Percentiles rank a stretch among this genome's conserved stretches.
phyloP scores from a whole-genome alignment of 2,113 vertebrate species.

The Pluvialis apricaria region DNA sequence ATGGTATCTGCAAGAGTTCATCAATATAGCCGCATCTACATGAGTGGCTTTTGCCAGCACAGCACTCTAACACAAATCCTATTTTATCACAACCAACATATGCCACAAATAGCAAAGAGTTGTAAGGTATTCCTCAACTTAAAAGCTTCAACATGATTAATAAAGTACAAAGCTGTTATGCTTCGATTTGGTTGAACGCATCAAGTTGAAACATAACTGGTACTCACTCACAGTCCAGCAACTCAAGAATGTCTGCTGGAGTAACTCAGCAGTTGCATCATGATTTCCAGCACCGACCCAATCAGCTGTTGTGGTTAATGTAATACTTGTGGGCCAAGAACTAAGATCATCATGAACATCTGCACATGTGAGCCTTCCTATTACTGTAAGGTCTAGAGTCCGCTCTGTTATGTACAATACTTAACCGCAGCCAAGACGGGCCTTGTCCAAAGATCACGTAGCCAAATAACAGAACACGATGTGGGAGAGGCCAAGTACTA shows the following conservation, averaged over 20 bases:
- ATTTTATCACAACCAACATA: neutral
- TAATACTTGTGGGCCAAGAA: neutral
- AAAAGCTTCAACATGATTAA: neutral
- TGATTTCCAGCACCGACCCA: neutral
- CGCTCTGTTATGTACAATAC: neutral
- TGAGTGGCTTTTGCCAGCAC: neutral
- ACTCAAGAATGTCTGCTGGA: neutral
- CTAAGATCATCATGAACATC: neutral
- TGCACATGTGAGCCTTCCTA: neutral
- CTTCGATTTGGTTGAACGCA: fast-evolving
- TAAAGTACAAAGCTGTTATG: neutral
- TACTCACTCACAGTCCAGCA: neutral
- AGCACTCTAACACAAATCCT: neutral
- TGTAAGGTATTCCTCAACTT: neutral
- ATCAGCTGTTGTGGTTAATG: neutral
- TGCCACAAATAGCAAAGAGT: neutral
- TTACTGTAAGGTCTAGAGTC: neutral
- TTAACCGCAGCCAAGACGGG: neutral
- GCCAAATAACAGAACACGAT: neutral
- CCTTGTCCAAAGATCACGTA: neutral
- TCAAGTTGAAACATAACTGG: neutral
- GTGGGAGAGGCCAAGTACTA: neutral
- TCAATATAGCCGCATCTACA: neutral
- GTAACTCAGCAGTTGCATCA: neutral
- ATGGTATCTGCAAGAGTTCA: neutral